phyloP scores from a whole-genome alignment of 2,113 vertebrate species.

The Abramis brama region DNA sequence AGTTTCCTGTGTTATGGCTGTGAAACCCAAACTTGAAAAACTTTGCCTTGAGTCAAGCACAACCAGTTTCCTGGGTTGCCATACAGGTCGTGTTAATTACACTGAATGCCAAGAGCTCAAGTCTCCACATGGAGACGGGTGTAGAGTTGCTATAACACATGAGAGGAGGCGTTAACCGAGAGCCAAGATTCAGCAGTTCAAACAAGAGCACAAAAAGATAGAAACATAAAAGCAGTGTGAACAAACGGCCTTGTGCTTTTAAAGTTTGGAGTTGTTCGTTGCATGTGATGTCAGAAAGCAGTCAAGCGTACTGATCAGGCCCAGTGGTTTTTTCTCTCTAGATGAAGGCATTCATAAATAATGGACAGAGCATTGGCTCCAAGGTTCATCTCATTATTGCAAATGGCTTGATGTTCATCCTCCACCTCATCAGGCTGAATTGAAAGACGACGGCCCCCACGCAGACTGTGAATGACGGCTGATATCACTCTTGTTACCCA shows the following conservation, averaged over 20 bases:
- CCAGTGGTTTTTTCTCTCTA: slow-evolving; percentile 32
- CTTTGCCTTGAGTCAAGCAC: slow-evolving; percentile 37
- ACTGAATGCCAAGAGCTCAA: slow-evolving; percentile 34
- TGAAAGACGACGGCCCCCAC: slow-evolving; percentile 16
- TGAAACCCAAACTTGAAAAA: slow-evolving; percentile 55
- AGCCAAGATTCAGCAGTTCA: neutral
- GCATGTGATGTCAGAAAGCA: neutral
- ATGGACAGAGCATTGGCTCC: slow-evolving; percentile 35
- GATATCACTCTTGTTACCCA: slow-evolving; percentile 43
- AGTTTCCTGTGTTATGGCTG: slow-evolving; percentile 50
- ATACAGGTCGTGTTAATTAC: slow-evolving; percentile 59
- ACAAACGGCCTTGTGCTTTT: slow-evolving; percentile 46
- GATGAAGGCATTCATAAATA: slow-evolving; percentile 48
- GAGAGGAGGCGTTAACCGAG: neutral
- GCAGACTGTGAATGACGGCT: slow-evolving; percentile 38
- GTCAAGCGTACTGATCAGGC: neutral
- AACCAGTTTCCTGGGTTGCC: slow-evolving; percentile 60
- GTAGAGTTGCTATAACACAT: slow-evolving; percentile 23
- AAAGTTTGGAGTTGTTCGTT: neutral
- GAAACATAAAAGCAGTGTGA: slow-evolving; percentile 37
- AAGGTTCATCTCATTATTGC: slow-evolving; percentile 44
- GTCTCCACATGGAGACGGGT: slow-evolving; percentile 2
- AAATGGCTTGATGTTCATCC: slow-evolving; percentile 26
- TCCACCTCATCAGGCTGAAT: slow-evolving; percentile 44
- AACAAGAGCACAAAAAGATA: slow-evolving; percentile 28